Evolutionary conservation across 2,113 vertebrate species (phyloP), one percentile per base, ranked within the genome.

Genomic region (western clawed frog (Xenopus tropicalis)): DNA sequence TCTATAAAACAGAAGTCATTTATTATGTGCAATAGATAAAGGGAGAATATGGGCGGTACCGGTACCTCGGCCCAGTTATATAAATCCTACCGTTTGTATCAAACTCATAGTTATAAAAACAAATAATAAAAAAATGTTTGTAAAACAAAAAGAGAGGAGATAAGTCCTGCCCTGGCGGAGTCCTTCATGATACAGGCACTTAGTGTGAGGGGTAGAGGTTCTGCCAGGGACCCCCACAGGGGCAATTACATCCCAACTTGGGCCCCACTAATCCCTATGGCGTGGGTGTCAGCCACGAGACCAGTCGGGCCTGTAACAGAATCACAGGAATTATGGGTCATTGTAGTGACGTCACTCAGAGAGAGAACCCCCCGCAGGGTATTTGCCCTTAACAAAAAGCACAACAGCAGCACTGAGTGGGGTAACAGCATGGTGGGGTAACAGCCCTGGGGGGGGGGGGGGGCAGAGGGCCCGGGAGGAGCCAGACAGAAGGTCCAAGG

Each of bases 151-250:
- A 11, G 46, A 29, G 43, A 23, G 22, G 22, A 71, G 54, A 6
- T 3, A 65, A 56, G 70, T 61, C 70, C 14, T 11, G 51, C 29
- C 48, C 12, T 29, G 37, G 61, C 21, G 22, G 17, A 24, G 19
- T 72, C 71, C 71, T 72, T 72, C 71, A 72, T 72, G 17, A 54
- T 51, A 57, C 71, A 72, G 71, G 71, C 71, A 72, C 71, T 72
- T 72, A 57, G 70, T 72, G 71, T 72, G 70, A 51, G 24, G 17
- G 59, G 8, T 22, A 61, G 61, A 72, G 46, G 12, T 22, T 5
- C 21, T 13, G 69, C 20, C 7, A 19, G 14, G 43, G 25, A 20
- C 24, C 20, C n/a, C 13, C 11, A 43, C 20, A 71, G n/a, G 62
- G 42, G 61, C 43, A n/a, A 13, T 29, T 24, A 25, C 52, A n/a